These are phyloP conservation scores for Amaurobius ferox DNA, from an alignment of 2,888 invertebrate species.

Conservation along the genomic window DNA sequence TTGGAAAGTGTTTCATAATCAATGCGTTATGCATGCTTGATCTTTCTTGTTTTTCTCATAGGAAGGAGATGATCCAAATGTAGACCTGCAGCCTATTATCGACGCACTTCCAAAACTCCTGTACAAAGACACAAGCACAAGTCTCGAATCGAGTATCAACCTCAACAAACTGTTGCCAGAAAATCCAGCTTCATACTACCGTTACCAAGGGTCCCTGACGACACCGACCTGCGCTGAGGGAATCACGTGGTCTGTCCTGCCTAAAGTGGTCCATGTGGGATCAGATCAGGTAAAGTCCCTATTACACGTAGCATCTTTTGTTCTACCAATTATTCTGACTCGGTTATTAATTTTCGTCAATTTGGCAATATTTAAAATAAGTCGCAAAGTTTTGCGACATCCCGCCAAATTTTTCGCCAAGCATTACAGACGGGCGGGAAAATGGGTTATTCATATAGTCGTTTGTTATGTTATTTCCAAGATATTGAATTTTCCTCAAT, in stretches of 20 bases:
- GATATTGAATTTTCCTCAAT: no score
- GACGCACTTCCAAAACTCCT: background rate
- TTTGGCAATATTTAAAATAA: no score
- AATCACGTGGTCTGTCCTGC: conserved; percentile 7
- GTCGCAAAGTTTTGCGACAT: no score
- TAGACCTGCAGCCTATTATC: background rate
- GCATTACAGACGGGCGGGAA: no score
- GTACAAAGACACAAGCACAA: background rate
- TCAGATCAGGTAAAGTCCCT: conserved; percentile 2
- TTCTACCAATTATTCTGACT: no score
- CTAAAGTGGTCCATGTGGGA: background rate
- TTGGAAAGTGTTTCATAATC: no score
- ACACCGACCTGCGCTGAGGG: background rate
- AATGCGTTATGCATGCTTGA: no score
- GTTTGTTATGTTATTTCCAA: no score
- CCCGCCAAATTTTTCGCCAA: no score
- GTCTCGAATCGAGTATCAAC: background rate
- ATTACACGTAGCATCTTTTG: no score
- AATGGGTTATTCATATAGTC: no score
- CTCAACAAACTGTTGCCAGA: background rate
- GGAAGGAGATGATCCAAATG: background rate
- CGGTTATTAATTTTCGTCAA: no score
- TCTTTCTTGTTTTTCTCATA: background rate
- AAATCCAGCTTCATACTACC: background rate
- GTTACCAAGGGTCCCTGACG: background rate